Conservation (phyloP, 92 coral and sea anemone genomes). For the Epizoanthus rinbou region DNA sequence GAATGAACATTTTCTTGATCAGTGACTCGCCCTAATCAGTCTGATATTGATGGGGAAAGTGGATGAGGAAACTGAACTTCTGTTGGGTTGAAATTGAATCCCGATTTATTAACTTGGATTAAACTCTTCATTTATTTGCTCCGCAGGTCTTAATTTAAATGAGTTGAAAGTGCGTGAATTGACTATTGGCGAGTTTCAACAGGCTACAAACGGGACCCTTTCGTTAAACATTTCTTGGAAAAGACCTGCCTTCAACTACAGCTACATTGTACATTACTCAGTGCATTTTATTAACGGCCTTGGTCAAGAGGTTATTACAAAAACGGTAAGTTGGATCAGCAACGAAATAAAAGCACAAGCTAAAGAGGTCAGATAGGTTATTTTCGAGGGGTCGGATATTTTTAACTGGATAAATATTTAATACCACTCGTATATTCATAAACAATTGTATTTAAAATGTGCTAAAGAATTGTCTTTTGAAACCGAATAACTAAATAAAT, state of each 20-base stretch:
- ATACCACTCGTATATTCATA: neutral
- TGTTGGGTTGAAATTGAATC: too few species aligned
- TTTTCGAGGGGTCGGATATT: neutral
- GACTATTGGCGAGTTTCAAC: neutral
- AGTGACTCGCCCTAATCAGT: too few species aligned
- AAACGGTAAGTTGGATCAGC: neutral
- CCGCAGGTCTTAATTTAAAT: too few species aligned
- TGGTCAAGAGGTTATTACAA: neutral
- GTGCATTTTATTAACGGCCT: neutral
- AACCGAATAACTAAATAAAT: neutral
- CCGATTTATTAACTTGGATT: too few species aligned
- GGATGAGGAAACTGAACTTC: too few species aligned
- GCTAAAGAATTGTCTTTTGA: neutral
- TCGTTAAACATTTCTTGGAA: neutral
- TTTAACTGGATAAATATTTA: neutral
- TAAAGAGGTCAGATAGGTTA: neutral
- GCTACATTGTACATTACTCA: neutral
- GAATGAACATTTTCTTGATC: too few species aligned
- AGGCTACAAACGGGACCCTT: neutral
- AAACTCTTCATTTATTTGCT: too few species aligned
- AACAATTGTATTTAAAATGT: neutral
- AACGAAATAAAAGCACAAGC: too few species aligned
- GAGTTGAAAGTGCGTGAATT: neutral
- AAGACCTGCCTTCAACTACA: conserved; percentile 9
- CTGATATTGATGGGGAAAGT: too few species aligned